These are phyloP conservation scores for Sebastiscus albofasciatus DNA, from an alignment of 2,797 vertebrate genomes.

Conservation along the genomic window DNA sequence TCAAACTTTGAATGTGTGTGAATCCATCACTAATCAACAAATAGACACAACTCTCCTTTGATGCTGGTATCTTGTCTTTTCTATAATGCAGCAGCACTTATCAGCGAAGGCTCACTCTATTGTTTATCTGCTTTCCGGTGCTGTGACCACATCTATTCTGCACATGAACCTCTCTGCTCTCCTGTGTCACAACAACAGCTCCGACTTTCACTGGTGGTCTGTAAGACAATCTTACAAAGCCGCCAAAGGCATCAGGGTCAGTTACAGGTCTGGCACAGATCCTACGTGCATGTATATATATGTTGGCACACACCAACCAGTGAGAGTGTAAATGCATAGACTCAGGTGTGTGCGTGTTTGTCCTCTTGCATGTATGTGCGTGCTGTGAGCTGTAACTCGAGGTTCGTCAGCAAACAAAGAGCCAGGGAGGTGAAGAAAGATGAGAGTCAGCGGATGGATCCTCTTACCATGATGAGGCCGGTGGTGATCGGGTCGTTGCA, in stretches of 20 bases:
- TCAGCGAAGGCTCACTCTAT: conserved; percentile 21
- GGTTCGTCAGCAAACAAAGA: conserved; percentile 54
- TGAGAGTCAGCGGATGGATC: conserved; percentile 14
- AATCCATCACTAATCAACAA: conserved; percentile 47
- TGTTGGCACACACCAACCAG: conserved; percentile 2
- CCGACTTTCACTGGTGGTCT: conserved; percentile 51
- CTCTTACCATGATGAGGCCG: conserved; percentile 96
- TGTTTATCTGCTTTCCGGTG: conserved; percentile 47
- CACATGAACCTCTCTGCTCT: conserved; percentile 30
- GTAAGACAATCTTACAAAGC: conserved; percentile 52
- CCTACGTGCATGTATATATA: conserved; percentile 6
- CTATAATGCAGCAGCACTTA: conserved; percentile 61
- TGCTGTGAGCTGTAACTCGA: conserved; percentile 49
- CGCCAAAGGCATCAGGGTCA: conserved; percentile 42
- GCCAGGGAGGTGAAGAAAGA: conserved; percentile 42
- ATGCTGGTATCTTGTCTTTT: conserved; percentile 44
- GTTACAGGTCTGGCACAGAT: conserved; percentile 63
- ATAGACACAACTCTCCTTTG: conserved; percentile 34
- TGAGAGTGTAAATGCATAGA: conserved; percentile 20
- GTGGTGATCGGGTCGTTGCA: conserved; percentile 96
- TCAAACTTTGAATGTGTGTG: conserved; percentile 11
- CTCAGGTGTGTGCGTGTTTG: conserved; percentile 1
- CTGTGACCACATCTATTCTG: conserved; percentile 39
- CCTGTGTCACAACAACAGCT: conserved; percentile 47
- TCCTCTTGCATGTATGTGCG: not conserved